Evolutionary conservation across 2,113 vertebrate species (phyloP), one percentile per base, ranked within the genome.

Genomic region (Anthoscopus minutus): DNA sequence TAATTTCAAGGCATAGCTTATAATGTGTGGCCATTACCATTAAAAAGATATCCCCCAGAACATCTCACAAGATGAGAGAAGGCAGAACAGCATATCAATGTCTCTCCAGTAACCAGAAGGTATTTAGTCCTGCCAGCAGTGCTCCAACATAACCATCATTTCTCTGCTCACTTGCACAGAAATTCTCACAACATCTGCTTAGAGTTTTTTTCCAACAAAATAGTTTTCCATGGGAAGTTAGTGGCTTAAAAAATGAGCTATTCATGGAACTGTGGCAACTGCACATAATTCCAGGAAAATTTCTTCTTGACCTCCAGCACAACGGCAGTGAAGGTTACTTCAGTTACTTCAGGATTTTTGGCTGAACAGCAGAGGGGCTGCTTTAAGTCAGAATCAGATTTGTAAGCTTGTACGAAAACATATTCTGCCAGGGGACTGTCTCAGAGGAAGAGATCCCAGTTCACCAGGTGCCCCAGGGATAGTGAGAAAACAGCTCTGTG

Each of bases 21-120:
- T 33, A 93, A 94, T 0, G 1, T 31, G 40, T 78, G 86, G 61
- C 67, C 72, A 95, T 94, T 89, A 92, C 74, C 88, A 86, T 64
- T 86, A 86, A 87, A 93, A 94, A 92, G 53, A 61, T 50, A 96
- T 93, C 57, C 58, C 72, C 62, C 67, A 91, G 67, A 86, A 94
- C 6, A 11, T 61, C 62, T 78, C 19, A 19, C 30, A 64, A 61
- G 47, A 69, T 30, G 3, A 2, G 13, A 67, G 54, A 42, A 86
- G 48, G 44, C 70, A 85, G 81, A 92, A 76, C 8, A 84, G 50
- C 81, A 27, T 77, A 84, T 64, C 83, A 91, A 2, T 67, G 27
- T 20, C 58, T 73, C 71, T 88, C 14, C 74, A 88, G 33, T 35
- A 94, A 91, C 35, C 58, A 91, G 58, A 77, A 89, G 45, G 81